Conservation (phyloP, 1,140 invertebrate genomes). For the Solen grandis region DNA sequence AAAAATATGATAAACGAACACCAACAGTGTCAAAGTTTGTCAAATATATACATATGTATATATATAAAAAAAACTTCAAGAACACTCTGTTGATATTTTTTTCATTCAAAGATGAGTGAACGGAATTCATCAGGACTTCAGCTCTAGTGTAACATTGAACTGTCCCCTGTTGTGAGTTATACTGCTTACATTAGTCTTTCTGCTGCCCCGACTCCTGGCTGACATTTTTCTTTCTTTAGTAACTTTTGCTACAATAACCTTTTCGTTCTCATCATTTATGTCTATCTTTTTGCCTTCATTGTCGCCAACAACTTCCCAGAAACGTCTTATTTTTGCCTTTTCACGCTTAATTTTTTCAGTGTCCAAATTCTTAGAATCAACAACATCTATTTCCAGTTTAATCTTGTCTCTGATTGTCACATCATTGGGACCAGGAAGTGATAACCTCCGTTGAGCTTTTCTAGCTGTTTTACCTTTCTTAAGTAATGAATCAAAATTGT, state of each 20-base stretch:
- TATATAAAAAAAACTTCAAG: too few relatives aligned
- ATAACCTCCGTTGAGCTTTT: neutral
- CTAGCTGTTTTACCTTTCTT: neutral
- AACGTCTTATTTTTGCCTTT: constrained; percentile 43
- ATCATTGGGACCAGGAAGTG: neutral
- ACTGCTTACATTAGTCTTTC: constrained; percentile 1
- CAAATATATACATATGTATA: too few relatives aligned
- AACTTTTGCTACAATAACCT: constrained; percentile 41
- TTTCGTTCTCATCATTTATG: constrained; percentile 39
- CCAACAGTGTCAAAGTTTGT: too few relatives aligned
- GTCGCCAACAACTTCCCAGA: constrained; percentile 47
- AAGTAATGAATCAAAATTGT: neutral
- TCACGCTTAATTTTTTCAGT: constrained; percentile 7
- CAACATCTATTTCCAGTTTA: constrained; percentile 42
- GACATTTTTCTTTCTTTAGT: constrained; percentile 48
- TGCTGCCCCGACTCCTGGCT: constrained; percentile 16
- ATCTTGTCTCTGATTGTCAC: constrained; percentile 34
- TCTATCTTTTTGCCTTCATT: too few relatives aligned
- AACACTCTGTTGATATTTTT: too few relatives aligned
- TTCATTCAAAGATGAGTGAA: too few relatives aligned
- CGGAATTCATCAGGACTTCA: neutral
- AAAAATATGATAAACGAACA: too few relatives aligned
- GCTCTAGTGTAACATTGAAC: constrained; percentile 44
- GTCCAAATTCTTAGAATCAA: constrained; percentile 4
- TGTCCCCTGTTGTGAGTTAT: constrained; percentile 22